phyloP scores from a whole-genome alignment of 2,888 invertebrate species.

The Pammene fasciana region DNA sequence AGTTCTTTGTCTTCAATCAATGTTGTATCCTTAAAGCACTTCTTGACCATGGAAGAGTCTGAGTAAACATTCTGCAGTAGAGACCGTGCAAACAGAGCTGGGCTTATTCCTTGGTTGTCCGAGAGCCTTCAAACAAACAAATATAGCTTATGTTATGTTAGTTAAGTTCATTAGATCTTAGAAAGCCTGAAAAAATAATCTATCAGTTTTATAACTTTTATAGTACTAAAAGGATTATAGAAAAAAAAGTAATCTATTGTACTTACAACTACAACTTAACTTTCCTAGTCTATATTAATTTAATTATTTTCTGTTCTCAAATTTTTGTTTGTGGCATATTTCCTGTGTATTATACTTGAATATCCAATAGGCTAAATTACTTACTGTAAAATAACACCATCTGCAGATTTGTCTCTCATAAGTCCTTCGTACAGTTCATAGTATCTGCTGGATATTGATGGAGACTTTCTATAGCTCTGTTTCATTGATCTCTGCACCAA shows the following conservation, averaged over 20 bases:
- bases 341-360: too few relatives aligned
- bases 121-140: slow-evolving; percentile 71
- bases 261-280: too few relatives aligned
- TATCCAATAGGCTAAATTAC: slow-evolving; percentile 51
- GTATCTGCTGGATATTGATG: slow-evolving; percentile 81
- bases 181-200: background rate
- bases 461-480: slow-evolving; percentile 83
- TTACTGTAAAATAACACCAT: slow-evolving; percentile 85
- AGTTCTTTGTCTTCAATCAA: slow-evolving; percentile 87
- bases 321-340: too few relatives aligned
- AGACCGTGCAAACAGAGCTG: slow-evolving; percentile 74
- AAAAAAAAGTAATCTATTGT: too few relatives aligned
- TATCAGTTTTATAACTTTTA: background rate
- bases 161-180: background rate
- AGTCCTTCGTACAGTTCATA: slow-evolving; percentile 82
- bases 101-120: slow-evolving; percentile 72
- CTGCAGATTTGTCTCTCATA: slow-evolving; percentile 72
- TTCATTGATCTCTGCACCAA: slow-evolving; percentile 87
- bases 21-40: slow-evolving; percentile 87
- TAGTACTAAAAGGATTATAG: background rate
- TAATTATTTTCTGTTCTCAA: too few relatives aligned
- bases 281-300: too few relatives aligned
- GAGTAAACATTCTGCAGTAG: slow-evolving; percentile 75
- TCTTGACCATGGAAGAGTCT: slow-evolving; percentile 74
- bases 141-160: too few relatives aligned